Evolutionary conservation across 2,888 invertebrate species (phyloP), one percentile per base, ranked within the genome.

Genomic region (Antheraea assamensis): DNA sequence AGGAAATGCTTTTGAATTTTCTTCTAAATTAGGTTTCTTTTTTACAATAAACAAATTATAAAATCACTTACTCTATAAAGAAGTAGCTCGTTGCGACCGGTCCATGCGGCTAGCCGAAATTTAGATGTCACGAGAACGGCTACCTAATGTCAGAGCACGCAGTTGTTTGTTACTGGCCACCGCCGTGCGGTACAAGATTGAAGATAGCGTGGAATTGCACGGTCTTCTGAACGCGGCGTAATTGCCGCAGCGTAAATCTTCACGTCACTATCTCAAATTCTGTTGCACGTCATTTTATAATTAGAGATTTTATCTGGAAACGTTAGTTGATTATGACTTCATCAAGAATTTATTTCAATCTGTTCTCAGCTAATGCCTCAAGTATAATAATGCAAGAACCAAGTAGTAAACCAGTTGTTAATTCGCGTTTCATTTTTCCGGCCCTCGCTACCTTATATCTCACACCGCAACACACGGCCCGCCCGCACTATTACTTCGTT

Each of bases 41-140:
- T 42, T 10, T 42, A 42, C 7, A 2, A 42, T 58, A 58, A 24
- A 58, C n/a, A 24, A 24, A n/a, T 10, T 24, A 55, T 24, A 58
- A 13, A n/a, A 58, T 42, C 42, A 35, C 83, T 83, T 85, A 82
- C 83, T 79, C 81, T 83, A 83, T 80, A 83, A 30, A n/a, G 31
- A 75, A 66, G 7, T 19, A 77, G 42, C n/a, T 75, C 73, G 75
- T 76, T 52, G 42, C 52, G 66, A 55, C 76, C 73, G 73, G 66
- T 7, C 74, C 66, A 55, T 91, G 92, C 79, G 92, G 92, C 91
- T 92, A 87, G 85, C 93, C 93, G 88, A 94, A 94, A 94, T 94
- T 94, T 94, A 94, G 94, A 92, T 93, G 94, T 93, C 92, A 93
- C 93, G 90, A 91, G 89, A 88, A 87, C 86, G 86, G 92, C 91